Evolutionary conservation across 2,113 vertebrate species (phyloP), one percentile per base, ranked within the genome.

Genomic region (Lepus timidus): DNA sequence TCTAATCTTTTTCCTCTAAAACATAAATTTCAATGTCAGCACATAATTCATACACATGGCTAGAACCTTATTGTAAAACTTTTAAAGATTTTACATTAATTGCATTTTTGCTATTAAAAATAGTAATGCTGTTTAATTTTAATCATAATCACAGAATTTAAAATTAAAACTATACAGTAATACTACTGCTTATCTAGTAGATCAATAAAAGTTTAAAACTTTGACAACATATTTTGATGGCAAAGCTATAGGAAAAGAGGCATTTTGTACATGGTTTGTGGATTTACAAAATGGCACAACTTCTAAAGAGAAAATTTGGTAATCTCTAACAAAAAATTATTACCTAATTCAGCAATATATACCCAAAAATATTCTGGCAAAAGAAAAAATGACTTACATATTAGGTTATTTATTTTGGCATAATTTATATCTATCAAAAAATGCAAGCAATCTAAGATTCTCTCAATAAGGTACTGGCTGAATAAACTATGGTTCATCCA

Each of bases 101-200:
- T 52, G n/a, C 36, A 73, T 33, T 70, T 88, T 65, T 83, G 52
- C 52, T 74, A 74, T 65, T 93, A 88, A 70, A 83, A 93, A 65
- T 78, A 67, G 22, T 82, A 86, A 58, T 58, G 67, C 39, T 25
- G 1, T 22, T 93, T 62, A 62, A 83, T 13, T 61, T 67, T 33
- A 92, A 49, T 23, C 2, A 70, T n/a, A 51, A 44, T 31, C 64
- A 91, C 51, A 88, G 14, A 85, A 89, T 65, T 58, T 70, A 11
- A 95, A 65, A 19, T 44, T 83, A 90, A 92, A 90, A 86, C 27
- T 16, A 79, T 64, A 64, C 49, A 90, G 55, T 83, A n/a, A 44
- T 85, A 68, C 7, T 84, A 20, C 2, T 91, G 7, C 44, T 95
- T 22, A 89, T 16, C 20, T 64, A 85, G 39, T 10, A 36, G 49